A percentile compares a stretch with the other conserved stretches of the same genome.
Conservation (phyloP, 2,888 invertebrate species). For the Conus canariensis region DNA sequence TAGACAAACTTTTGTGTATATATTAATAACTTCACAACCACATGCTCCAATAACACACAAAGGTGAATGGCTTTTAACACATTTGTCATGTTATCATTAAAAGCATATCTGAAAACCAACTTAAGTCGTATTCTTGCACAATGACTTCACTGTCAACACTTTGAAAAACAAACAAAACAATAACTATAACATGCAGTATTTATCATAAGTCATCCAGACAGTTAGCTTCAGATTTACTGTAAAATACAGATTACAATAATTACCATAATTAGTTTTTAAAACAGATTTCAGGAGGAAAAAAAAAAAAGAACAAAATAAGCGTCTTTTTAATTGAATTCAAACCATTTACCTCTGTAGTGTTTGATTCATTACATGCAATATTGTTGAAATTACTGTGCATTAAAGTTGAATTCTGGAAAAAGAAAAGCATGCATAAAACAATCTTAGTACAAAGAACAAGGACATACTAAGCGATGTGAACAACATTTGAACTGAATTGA, state of each 20-base stretch:
- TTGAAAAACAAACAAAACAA: neutral
- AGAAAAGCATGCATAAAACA: constrained; percentile 1
- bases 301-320: neutral
- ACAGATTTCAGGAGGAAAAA: neutral
- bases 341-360: neutral
- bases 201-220: no score
- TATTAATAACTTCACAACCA: no score
- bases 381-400: neutral
- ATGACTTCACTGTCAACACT: no score
- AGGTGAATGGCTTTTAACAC: no score
- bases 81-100: no score
- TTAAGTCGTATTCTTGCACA: no score
- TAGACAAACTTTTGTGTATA: no score
- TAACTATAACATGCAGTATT: neutral
- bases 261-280: neutral
- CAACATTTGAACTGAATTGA: neutral
- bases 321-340: neutral
- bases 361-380: constrained; percentile 5
- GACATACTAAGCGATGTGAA: neutral
- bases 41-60: no score
- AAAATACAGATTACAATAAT: no score
- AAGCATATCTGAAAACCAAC: no score
- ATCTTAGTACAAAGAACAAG: neutral
- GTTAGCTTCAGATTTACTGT: no score
- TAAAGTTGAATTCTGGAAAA: constrained; percentile 5